Percentiles rank a stretch among this genome's conserved stretches.
Conservation (phyloP, 2,113 vertebrate species). For the Macrotus californicus region DNA sequence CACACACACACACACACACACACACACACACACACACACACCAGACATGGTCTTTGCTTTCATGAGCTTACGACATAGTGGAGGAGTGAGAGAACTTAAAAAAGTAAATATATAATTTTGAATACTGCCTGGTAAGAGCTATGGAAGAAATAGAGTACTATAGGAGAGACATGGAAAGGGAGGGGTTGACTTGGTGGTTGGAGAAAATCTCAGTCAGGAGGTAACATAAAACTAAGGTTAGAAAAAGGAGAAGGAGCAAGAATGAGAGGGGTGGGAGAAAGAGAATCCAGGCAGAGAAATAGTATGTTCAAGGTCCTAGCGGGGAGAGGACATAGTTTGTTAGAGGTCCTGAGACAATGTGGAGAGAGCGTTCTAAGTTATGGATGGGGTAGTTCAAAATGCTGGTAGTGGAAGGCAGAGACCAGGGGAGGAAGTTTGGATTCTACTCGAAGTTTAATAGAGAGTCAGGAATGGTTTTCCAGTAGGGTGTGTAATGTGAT, state of each 20-base stretch:
- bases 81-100: background rate
- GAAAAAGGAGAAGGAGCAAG: background rate
- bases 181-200: background rate
- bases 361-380: background rate
- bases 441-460: background rate
- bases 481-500: background rate
- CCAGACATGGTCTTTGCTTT: background rate
- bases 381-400: background rate
- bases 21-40: background rate
- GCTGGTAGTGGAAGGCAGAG: background rate
- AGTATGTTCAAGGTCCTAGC: background rate
- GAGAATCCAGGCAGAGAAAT: background rate
- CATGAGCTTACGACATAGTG: background rate
- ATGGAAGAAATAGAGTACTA: background rate
- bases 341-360: background rate
- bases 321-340: background rate
- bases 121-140: background rate
- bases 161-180: background rate
- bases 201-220: background rate
- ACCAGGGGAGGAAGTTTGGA: background rate
- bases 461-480: background rate
- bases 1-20: background rate
- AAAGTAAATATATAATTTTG: background rate
- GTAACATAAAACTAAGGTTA: background rate
- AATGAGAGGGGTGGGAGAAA: background rate